phyloP scores from a whole-genome alignment of 2,888 invertebrate genomes.

The Lycaena phlaeas region DNA sequence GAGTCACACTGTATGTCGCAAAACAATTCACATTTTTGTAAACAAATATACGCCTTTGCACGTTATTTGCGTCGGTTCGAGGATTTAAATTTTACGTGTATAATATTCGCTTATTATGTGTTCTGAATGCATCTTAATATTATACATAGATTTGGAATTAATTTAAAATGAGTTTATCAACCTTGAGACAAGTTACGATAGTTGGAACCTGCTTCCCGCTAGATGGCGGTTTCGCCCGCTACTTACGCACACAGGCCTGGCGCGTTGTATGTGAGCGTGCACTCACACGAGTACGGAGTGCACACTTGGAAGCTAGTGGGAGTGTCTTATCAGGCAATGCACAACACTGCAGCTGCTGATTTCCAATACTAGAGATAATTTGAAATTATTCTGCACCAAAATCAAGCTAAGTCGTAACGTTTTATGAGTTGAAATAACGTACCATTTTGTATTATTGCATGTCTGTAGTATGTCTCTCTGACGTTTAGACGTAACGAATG shows the following conservation, averaged over 20 bases:
- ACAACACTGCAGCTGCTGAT: conserved; percentile 13
- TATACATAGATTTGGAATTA: conserved; percentile 26
- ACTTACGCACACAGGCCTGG: conserved; percentile 31
- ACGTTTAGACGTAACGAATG: background rate
- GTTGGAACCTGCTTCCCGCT: conserved; percentile 36
- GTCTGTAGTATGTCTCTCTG: background rate
- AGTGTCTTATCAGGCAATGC: conserved; percentile 19
- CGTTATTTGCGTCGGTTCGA: conserved; percentile 21
- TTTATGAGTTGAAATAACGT: background rate
- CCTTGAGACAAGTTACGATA: conserved; percentile 45
- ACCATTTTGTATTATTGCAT: no score
- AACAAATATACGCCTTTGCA: conserved; percentile 31
- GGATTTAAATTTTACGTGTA: conserved; percentile 8
- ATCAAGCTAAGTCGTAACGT: background rate
- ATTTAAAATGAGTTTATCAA: conserved; percentile 59
- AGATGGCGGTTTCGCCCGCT: conserved; percentile 46
- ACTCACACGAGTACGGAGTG: conserved; percentile 32
- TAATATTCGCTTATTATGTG: conserved; percentile 8
- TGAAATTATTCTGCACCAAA: background rate
- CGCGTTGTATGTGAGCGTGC: conserved; percentile 37
- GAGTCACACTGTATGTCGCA: conserved; percentile 34
- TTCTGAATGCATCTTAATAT: background rate
- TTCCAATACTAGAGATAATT: background rate
- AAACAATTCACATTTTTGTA: conserved; percentile 58
- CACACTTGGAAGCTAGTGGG: conserved; percentile 1